Base-by-base conservation (phyloP, 2,113 vertebrate species). In the Phalacrocorax pelagicus region DNA sequence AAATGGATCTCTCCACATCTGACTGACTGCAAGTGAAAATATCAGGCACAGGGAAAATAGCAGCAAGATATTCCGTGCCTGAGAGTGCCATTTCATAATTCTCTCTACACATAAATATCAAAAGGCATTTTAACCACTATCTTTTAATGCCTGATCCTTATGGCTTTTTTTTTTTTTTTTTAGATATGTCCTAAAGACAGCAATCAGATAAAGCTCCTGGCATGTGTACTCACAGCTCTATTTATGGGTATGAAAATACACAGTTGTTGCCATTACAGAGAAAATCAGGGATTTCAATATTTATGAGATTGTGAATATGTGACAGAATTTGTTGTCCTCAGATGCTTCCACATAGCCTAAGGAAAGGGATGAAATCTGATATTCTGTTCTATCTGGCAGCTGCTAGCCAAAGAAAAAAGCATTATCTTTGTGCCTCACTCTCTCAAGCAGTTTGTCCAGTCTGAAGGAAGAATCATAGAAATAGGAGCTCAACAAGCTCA, bases 301-400 rank as follows among this genome's bases (percentile, higher is more conserved):
- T 97, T 96, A 97, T 97, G 83, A 96, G 46, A 47, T 42, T 54
- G 29, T 81, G 23, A 90, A 77, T 92, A 94, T 51, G 47, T 46
- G 72, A 93, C 54, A 94, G 86, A 94, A 94, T 74, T 78, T 96
- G 94, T 84, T 97, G 95, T 97, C 87, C 96, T 97, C 90, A 91
- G 83, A 95, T 91, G 92, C 79, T 94, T 97, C 95, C 88, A 81
- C 27, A 44, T 8, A 94, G 81, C 82, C 86, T 77, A 61, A 93
- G 70, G 88, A 94, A 92, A 96, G 73, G 46, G 85, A 91, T 3
- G 1, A 81, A 91, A 92, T 86, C 46, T 11, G 66, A 95, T 83
- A 88, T 46, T 89, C 38, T 91, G 58, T 79, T 44, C 59, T 91
- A 47, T 72, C 67, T 82, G 82, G 59, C 74, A 94, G 88, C 59